Base-by-base conservation (phyloP, 2,888 invertebrate species). In the Leucophora obtusa region DNA sequence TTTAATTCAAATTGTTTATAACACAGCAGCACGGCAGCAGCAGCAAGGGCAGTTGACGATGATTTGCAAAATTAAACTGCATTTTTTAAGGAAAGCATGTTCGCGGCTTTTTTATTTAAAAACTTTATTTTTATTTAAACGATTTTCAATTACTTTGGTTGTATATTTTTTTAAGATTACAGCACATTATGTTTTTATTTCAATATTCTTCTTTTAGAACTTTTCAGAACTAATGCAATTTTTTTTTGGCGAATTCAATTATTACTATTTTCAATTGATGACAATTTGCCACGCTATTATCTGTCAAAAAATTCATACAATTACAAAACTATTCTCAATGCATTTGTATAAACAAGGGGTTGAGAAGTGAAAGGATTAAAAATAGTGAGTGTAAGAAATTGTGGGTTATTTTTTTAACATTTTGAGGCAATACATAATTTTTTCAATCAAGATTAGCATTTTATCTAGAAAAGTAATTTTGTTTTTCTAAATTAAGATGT, bases 81-180 rank as follows among this genome's bases (percentile, higher is more conserved):
- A 86, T 87, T 83, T 87, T 86, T 87, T 85, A 83, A 86, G 85
- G 28, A 73, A 60, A 77, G 74, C 81, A 81, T 81, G 66, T 58
- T 81, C 17, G 33, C 47, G 59, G 58, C 69, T 68, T 18, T 35
- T 47, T 65, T 70, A 10, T 66, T 59, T 60, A 15, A 14, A 10
- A 15, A 28, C 43, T 53, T 8, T 66, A 59, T 11, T 10, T 38
- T 65, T 56, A 28, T n/a, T 15, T 15, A 38, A n/a, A 56, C 15
- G 38, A 10, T 66, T 65, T 18, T 17, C 7, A 24, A 50, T 38
- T 28, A 54, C 18, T 59, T 28, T 59, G 17, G 51, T 56, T 54
- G 53, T 54, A 15, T 1, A 51, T 35, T 18, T n/a, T 38, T 43
- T 38, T 18, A 7, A 24, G 7, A 28, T 50, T 17, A 38, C 17